A percentile compares a stretch with the other conserved stretches of the same genome.
These are phyloP conservation scores for Suillia variegata DNA, from an alignment of 2,888 invertebrate species.

Conservation along the genomic window DNA sequence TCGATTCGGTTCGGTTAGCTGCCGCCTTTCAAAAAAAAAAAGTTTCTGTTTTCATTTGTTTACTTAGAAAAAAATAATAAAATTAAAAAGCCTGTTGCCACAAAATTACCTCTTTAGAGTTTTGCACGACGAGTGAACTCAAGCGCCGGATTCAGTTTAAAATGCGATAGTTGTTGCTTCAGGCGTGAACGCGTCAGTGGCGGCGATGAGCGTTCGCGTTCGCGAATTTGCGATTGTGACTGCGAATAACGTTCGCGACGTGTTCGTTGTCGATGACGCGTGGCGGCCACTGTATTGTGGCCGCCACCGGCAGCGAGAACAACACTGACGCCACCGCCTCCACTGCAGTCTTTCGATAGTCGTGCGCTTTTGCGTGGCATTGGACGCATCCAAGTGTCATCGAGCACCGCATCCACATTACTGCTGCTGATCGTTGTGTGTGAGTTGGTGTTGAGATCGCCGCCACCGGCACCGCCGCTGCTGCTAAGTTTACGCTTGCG, in stretches of 20 bases:
- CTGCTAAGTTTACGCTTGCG: slow-evolving; percentile 24
- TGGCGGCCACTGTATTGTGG: slow-evolving; percentile 42
- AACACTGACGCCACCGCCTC: not conserved
- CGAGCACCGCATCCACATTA: too few relatives aligned
- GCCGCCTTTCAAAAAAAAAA: too few relatives aligned
- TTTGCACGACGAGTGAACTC: not conserved
- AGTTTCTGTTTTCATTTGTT: too few relatives aligned
- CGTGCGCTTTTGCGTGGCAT: slow-evolving; percentile 30
- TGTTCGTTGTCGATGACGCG: slow-evolving; percentile 27
- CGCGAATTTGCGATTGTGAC: slow-evolving; percentile 26
- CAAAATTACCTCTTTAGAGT: too few relatives aligned
- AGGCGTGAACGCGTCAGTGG: slow-evolving; percentile 40
- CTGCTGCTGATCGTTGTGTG: slow-evolving; percentile 20
- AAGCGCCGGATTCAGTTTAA: not conserved
- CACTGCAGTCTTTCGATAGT: slow-evolving; percentile 30
- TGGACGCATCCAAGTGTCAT: not conserved
- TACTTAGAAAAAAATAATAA: too few relatives aligned
- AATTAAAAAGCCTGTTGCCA: too few relatives aligned
- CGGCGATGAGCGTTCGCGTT: slow-evolving; percentile 32
- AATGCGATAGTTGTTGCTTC: slow-evolving; percentile 26
- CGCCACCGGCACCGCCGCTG: not conserved
- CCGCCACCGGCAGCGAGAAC: slow-evolving; percentile 15
- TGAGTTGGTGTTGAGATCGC: slow-evolving; percentile 14
- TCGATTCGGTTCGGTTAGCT: too few relatives aligned
- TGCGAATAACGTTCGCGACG: slow-evolving; percentile 27